A percentile compares a stretch with the other conserved stretches of the same genome.
Conservation (phyloP, 1,140 invertebrate genomes). For the Atta texana region DNA sequence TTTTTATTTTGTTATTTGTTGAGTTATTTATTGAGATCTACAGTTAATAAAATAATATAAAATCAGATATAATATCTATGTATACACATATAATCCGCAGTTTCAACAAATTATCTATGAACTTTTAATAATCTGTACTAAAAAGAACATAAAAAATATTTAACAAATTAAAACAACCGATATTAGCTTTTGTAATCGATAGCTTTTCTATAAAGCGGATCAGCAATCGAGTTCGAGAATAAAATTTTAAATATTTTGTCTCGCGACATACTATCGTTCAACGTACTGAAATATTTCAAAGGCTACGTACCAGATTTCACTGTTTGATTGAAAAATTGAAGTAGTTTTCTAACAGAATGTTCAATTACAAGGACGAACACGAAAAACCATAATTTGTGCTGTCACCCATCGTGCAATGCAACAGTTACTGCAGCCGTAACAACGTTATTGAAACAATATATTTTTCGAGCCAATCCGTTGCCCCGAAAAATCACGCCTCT, state of each 20-base stretch:
- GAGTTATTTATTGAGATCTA: background rate
- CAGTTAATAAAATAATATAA: too few species aligned
- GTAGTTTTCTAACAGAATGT: slow-evolving; percentile 35
- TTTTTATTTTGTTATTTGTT: too few species aligned
- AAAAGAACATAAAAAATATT: background rate
- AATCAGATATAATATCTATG: too few species aligned
- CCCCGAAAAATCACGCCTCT: slow-evolving; percentile 40
- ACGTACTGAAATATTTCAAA: slow-evolving; percentile 25
- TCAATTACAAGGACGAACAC: slow-evolving; percentile 43
- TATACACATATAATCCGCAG: background rate
- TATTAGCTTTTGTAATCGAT: background rate
- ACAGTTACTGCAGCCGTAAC: slow-evolving; percentile 30
- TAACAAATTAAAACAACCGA: slow-evolving; percentile 1
- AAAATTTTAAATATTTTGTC: slow-evolving; percentile 19
- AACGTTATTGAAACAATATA: slow-evolving; percentile 61
- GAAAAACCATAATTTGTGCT: slow-evolving; percentile 54
- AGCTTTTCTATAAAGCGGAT: background rate
- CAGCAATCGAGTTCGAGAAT: background rate
- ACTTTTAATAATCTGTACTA: slow-evolving; percentile 6
- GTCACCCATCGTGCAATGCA: slow-evolving; percentile 35
- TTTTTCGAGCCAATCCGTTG: slow-evolving; percentile 53
- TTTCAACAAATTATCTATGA: background rate
- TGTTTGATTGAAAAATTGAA: slow-evolving; percentile 39
- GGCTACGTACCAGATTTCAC: background rate
- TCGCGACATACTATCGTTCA: background rate